Evolutionary conservation across 92 coral and sea anemone genomes (phyloP).

Genomic region (Epizoanthus fatuus): DNA sequence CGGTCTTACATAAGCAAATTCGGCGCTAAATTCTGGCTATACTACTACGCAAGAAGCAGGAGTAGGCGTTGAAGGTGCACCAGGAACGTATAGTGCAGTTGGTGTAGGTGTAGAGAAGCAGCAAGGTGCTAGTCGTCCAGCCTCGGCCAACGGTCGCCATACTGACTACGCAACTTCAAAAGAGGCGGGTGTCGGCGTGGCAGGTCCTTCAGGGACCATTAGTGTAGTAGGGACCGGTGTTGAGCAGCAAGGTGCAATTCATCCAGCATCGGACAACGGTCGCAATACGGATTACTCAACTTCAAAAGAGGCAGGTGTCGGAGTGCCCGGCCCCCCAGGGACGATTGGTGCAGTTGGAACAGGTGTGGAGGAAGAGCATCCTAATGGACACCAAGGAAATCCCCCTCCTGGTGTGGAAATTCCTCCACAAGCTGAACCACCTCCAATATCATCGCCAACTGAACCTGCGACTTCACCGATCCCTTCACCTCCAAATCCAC

Average conservation of each 20-base stretch:
- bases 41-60: slow-evolving; percentile 8
- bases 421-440: background rate
- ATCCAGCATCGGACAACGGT: background rate
- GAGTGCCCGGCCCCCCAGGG: slow-evolving; percentile 78
- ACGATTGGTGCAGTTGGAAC: slow-evolving; percentile 70
- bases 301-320: slow-evolving; percentile 40
- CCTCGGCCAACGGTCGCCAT: background rate
- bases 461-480: background rate
- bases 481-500: background rate
- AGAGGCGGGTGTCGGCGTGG: slow-evolving; percentile 58
- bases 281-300: slow-evolving; percentile 22
- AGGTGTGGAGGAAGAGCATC: slow-evolving; percentile 41
- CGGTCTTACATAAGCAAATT: slow-evolving; percentile 3
- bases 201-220: slow-evolving; percentile 74
- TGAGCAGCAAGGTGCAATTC: background rate
- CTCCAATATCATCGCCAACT: background rate
- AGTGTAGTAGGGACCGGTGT: slow-evolving; percentile 27
- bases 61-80: background rate
- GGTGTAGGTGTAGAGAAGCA: slow-evolving; percentile 10
- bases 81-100: slow-evolving; percentile 17
- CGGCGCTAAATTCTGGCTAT: background rate
- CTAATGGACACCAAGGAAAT: slow-evolving; percentile 5
- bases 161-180: slow-evolving; percentile 31
- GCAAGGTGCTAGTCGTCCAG: background rate
- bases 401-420: background rate